phyloP scores from a whole-genome alignment of 2,888 invertebrate species.

The Acrocera orbiculus region DNA sequence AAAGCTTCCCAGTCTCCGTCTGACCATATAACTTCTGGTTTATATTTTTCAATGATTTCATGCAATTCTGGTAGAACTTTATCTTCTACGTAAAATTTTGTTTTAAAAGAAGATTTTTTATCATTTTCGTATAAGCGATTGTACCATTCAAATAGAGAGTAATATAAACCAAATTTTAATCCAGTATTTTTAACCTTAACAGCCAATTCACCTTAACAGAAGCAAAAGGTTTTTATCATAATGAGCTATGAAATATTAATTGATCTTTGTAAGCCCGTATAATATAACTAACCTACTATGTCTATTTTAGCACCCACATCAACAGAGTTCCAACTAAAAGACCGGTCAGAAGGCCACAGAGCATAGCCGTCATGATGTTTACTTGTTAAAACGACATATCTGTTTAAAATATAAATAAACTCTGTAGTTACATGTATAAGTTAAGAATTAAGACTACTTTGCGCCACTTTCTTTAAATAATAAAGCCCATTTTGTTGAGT shows the following conservation, averaged over 20 bases:
- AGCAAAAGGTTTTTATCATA: no score
- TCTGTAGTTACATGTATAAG: background rate
- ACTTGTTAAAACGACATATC: constrained; percentile 67
- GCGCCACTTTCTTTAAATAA: constrained; percentile 74
- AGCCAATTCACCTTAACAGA: no score
- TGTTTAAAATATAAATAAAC: constrained; percentile 17
- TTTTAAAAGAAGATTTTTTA: constrained; percentile 42
- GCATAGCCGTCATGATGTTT: constrained; percentile 82
- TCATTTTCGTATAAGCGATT: constrained; percentile 64
- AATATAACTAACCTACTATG: constrained; percentile 49
- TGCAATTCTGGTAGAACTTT: constrained; percentile 69
- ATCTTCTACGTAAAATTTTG: constrained; percentile 44
- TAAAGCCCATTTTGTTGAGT: constrained; percentile 68
- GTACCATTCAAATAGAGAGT: constrained; percentile 77
- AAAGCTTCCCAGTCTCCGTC: constrained; percentile 90
- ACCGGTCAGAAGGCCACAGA: constrained; percentile 62
- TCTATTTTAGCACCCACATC: constrained; percentile 64
- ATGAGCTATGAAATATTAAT: no score
- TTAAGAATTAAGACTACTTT: no score
- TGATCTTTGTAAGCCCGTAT: no score
- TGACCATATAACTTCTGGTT: constrained; percentile 73
- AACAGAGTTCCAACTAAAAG: constrained; percentile 70
- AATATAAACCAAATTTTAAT: constrained; percentile 67
- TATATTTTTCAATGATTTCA: constrained; percentile 51
- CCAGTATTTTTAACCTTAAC: no score